These are phyloP conservation scores for Hemichromis elongatus DNA, from an alignment of 2,113 vertebrate species.

Conservation along the genomic window DNA sequence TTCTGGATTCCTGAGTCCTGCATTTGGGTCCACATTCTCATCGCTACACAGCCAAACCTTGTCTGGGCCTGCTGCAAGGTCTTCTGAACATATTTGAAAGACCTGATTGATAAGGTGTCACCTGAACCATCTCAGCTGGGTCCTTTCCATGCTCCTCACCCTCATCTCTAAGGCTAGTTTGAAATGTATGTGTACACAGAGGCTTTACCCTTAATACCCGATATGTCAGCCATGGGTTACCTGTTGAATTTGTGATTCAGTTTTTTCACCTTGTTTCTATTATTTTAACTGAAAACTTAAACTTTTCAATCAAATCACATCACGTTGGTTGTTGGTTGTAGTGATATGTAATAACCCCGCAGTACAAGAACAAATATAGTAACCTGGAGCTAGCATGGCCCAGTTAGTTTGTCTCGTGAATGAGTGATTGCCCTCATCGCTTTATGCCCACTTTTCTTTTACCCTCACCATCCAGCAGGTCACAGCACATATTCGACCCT, in stretches of 20 bases:
- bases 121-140: neutral
- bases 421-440: neutral
- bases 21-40: neutral
- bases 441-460: neutral
- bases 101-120: neutral
- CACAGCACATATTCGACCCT: neutral
- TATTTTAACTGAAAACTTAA: neutral
- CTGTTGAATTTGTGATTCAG: neutral
- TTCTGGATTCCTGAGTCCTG: neutral
- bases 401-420: neutral
- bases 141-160: neutral
- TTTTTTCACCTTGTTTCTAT: fast-evolving
- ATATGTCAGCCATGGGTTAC: neutral
- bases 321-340: neutral
- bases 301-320: neutral
- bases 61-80: neutral
- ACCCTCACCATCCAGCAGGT: neutral
- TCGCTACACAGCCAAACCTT: neutral
- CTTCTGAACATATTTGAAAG: neutral
- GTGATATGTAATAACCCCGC: neutral
- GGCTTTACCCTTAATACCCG: neutral
- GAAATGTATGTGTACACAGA: neutral
- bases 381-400: neutral
- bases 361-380: neutral
- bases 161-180: neutral